phyloP scores from a whole-genome alignment of 2,113 vertebrate species.

The Sterrhoptilus dennistouni region DNA sequence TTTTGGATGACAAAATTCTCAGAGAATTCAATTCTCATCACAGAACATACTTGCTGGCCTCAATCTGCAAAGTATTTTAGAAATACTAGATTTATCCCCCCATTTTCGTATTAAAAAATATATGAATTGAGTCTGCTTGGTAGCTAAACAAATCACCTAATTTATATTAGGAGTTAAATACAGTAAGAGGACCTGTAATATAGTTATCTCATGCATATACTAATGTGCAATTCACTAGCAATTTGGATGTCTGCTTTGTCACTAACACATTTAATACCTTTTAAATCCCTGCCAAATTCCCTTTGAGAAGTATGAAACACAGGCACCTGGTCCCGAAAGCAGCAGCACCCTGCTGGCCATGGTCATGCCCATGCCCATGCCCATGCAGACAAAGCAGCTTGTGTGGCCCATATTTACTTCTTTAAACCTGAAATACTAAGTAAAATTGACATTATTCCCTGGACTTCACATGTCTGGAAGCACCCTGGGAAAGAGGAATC shows the following conservation, averaged over 20 bases:
- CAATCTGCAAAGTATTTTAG: not conserved
- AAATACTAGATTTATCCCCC: not conserved
- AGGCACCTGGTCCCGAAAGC: not conserved
- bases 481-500: not conserved
- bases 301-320: rapidly evolving
- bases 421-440: not conserved
- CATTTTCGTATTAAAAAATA: not conserved
- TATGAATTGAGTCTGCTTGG: not conserved
- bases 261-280: too few species aligned
- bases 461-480: not conserved
- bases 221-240: not conserved
- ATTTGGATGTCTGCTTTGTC: not conserved
- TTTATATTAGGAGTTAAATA: not conserved
- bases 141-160: not conserved
- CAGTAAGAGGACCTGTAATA: not conserved
- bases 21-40: not conserved
- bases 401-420: not conserved
- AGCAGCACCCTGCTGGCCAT: not conserved
- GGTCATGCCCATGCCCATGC: too few species aligned
- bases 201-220: not conserved
- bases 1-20: not conserved
- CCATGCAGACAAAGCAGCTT: not conserved
- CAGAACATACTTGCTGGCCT: not conserved
- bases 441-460: too few species aligned
- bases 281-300: not conserved